A percentile compares a stretch with the other conserved stretches of the same genome.
Conservation (phyloP, 2,797 vertebrate species). For the Crax fasciolata region DNA sequence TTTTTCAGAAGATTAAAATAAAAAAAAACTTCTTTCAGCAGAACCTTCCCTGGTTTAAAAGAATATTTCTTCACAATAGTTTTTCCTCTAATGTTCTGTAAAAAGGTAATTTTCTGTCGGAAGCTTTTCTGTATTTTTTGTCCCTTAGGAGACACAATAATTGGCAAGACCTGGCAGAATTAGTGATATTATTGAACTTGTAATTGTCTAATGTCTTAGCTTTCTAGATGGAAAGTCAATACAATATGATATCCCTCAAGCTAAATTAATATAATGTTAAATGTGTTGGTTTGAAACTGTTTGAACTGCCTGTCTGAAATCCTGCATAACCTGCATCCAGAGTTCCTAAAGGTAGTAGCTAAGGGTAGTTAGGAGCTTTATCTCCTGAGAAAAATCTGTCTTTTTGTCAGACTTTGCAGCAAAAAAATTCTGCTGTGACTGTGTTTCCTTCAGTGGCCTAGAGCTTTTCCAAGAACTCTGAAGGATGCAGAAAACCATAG, state of each 20-base stretch:
- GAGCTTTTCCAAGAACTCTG: background rate
- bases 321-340: background rate
- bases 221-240: slow-evolving; percentile 55
- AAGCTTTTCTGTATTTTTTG: slow-evolving; percentile 19
- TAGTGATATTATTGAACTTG: slow-evolving; percentile 55
- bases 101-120: slow-evolving; percentile 18
- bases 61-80: background rate
- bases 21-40: background rate
- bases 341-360: background rate
- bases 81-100: background rate
- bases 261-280: slow-evolving; percentile 35
- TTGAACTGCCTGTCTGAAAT: background rate
- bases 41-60: background rate
- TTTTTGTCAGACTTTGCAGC: background rate
- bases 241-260: slow-evolving; percentile 44
- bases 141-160: slow-evolving; percentile 46
- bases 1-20: background rate
- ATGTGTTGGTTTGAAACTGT: background rate
- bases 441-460: background rate
- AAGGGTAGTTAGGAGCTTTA: background rate
- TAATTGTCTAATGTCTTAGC: slow-evolving; percentile 46
- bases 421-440: background rate
- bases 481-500: background rate
- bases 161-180: slow-evolving; percentile 50
- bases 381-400: background rate